Base-by-base conservation (phyloP, 2,888 invertebrate genomes). In the Limenitis camilla region DNA sequence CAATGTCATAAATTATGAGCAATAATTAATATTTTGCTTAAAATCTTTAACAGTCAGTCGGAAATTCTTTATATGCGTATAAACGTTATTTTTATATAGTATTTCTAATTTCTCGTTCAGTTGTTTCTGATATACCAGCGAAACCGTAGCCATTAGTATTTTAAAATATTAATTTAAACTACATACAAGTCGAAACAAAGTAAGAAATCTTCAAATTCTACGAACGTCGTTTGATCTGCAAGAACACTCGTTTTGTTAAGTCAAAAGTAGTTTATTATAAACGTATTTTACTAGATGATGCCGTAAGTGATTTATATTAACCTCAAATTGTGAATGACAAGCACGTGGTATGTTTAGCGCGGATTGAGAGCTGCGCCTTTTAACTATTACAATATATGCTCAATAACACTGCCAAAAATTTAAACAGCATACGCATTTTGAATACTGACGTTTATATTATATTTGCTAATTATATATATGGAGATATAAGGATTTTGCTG, bases 241-340 rank as follows among this genome's bases (percentile, higher is more conserved):
- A 32, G 31, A 40, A 47, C 40, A 47, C 40, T 39, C 38, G 39
- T 52, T 53, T 32, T 41, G 42, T 43, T 43, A 28, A 31, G 46
- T 51, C 40, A 39, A 51, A 49, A 52, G 53, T 50, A 40, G 42
- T 47, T 52, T 46, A 50, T 48, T 40, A 57, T 56, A 56, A 19
- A 52, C 48, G 58, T 59, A 61, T 61, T 62, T 56, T 56, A 58
- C 54, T 61, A 68, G 69, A 19, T 66, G 68, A 71, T 68, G 65
- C 66, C 69, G 67, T 68, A 63, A 66, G 68, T 61, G 63, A 67
- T 19, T 19, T 19, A 19, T 71, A 70, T 69, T 75, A 75, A 72
- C 76, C 58, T 62, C 55, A 55, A 57, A 65, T 72, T 76, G 79
- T 82, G 80, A 82, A 82, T 82, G 83, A 77, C 78, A 78, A 74